Evolutionary conservation across 2,797 vertebrate species (phyloP), one percentile per base, ranked within the genome.

Genomic region (Myiotriccus ornatus): DNA sequence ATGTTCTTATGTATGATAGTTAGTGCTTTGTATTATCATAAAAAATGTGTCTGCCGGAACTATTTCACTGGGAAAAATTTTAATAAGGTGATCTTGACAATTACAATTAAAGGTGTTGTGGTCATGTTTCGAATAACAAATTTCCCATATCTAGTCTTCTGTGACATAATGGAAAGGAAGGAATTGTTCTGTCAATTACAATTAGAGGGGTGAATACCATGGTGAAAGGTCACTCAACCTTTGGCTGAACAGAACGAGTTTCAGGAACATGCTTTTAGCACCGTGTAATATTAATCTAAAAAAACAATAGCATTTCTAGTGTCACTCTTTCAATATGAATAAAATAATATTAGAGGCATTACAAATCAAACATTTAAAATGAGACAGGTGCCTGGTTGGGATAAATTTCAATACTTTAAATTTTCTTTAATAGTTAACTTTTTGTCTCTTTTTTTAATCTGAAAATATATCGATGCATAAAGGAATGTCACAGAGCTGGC

Each of bases 161-260:
- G 43, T 43, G 14, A 43, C 27, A 57, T 46, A 89, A 85, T 37
- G n/a, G 55, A 64, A 82, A 50, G 3, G 9, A 76, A 30, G 13
- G 84, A 84, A 84, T 90, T 64, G 13, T 91, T 59, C 30, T 77
- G 71, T 83, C 82, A 77, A 14, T 91, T 77, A 55, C 8, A 73
- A 62, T 90, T 93, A 83, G 34, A 52, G 27, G 32, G 19, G 20
- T 84, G 27, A 83, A 56, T 70, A 80, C 8, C 23, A 56, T 11
- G 15, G n/a, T 52, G 22, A 93, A 86, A 89, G 37, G 44, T 90
- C 56, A 74, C 4, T 80, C 32, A 70, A 37, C 13, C 27, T 85
- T 52, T 4, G 4, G 20, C 12, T 28, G 24, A 74, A 79, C 17
- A 10, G 21, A 91, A 74, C 50, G 10, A 67, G 14, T 28, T 77